Evolutionary conservation across 2,888 invertebrate genomes (phyloP), one percentile per base, ranked within the genome.

Genomic region (Thera britannica): DNA sequence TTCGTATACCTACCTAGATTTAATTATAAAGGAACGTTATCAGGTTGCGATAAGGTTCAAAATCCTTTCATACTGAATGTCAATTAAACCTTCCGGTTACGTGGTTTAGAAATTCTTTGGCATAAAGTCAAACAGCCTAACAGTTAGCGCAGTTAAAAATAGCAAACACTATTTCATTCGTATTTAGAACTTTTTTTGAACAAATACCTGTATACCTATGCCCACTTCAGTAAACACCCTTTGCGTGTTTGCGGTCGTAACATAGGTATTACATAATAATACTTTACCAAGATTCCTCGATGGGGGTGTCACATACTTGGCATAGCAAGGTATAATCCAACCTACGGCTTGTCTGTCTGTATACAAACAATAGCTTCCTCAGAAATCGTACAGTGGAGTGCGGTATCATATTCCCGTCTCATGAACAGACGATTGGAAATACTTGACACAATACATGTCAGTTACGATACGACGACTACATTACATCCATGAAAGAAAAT

Each of bases 351-450:
- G 38, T 38, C 6, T 7, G 38, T 7, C 2, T 66, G 66, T 62
- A 36, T 62, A 66, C 57, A 58, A 66, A 66, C 60, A 57, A 52
- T 46, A 9, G 57, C 48, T 54, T 66, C 36, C 44, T 51, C 23
- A 52, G 57, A 62, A 62, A 58, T 66, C 52, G 36, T 57, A 11
- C 35, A 57, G 23, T 23, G 55, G 62, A 23, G 9, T 48, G n/a
- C 1, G 23, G 49, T 57, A 23, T 57, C 62, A 46, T 46, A 62
- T 55, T 46, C n/a, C 55, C 35, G 56, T 57, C 49, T 48, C 48
- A 49, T 49, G 48, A 57, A 46, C 44, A 9, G 44, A 9, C 9
- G 9, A 46, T 9, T 46, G 44, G 8, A 46, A 46, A 9, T 9
- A 46, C 44, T 46, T 46, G 44, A 46, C 44, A 46, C 44, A 46